Percentiles rank a stretch among this genome's conserved stretches.
Evolutionary conservation across 2,113 vertebrate species (phyloP).

Genomic region (Alethe castanea): DNA sequence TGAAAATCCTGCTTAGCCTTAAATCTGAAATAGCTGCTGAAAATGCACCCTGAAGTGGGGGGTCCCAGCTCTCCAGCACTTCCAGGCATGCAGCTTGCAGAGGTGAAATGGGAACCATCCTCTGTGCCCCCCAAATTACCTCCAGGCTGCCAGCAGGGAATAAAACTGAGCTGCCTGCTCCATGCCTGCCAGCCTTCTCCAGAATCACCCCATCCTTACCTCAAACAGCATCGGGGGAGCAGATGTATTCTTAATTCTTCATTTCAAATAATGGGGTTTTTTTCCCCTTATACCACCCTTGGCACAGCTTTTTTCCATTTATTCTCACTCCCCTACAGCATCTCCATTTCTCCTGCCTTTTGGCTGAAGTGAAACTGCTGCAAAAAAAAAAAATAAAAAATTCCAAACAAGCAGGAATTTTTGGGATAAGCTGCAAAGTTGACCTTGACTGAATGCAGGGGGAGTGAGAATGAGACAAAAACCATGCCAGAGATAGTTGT

Average conservation of each 20-base stretch:
- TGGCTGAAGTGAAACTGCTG: not conserved
- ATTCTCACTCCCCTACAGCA: not conserved
- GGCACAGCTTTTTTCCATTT: not conserved
- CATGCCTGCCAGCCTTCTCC: not conserved
- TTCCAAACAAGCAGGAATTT: not conserved
- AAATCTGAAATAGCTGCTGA: not conserved
- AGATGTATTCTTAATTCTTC: not conserved
- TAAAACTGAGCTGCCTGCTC: not conserved
- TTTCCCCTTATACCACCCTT: not conserved
- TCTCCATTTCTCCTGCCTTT: not conserved
- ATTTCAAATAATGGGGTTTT: not conserved
- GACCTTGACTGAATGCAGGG: not conserved
- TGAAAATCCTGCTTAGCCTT: not conserved
- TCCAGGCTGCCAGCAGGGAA: not conserved
- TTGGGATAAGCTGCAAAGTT: not conserved
- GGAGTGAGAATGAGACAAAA: not conserved
- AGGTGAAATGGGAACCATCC: not conserved
- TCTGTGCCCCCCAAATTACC: not conserved
- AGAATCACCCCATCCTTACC: not conserved
- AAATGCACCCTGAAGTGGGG: not conserved
- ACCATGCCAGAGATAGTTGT: not conserved
- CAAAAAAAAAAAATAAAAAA: not conserved
- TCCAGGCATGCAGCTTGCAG: fast-evolving
- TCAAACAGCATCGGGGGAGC: fast-evolving
- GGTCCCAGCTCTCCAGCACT: not conserved